Percentiles rank a stretch among this genome's conserved stretches.
These are phyloP conservation scores for Odontophorus gujanensis DNA, from an alignment of 2,113 vertebrate genomes.

Conservation along the genomic window DNA sequence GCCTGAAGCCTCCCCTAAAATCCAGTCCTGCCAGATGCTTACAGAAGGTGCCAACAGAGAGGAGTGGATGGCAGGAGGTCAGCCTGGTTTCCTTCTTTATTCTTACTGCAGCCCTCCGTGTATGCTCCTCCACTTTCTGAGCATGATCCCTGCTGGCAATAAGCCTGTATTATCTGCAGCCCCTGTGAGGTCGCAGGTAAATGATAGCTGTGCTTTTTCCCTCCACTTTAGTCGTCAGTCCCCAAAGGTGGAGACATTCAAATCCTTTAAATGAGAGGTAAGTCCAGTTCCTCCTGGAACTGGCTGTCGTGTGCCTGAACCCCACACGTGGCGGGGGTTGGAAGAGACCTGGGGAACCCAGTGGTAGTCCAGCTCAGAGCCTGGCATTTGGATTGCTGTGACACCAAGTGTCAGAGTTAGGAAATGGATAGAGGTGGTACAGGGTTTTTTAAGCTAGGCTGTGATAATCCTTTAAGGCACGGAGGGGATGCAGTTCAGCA, in stretches of 20 bases:
- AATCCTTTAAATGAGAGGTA: background rate
- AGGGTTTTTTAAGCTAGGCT: accelerated
- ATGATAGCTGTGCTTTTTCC: background rate
- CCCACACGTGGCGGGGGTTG: background rate
- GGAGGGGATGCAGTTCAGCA: background rate
- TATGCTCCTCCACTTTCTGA: background rate
- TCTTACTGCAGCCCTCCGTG: background rate
- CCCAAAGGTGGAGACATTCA: background rate
- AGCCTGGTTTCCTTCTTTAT: background rate
- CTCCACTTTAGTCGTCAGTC: background rate
- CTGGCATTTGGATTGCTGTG: background rate
- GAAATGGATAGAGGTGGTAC: accelerated
- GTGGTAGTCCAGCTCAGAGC: background rate
- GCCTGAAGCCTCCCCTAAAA: background rate
- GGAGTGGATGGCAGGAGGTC: background rate
- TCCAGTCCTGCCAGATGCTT: background rate
- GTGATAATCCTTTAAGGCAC: background rate
- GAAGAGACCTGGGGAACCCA: background rate
- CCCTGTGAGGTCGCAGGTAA: background rate
- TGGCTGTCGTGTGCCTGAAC: background rate
- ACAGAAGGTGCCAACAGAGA: background rate
- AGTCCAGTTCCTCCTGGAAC: background rate
- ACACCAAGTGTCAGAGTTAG: background rate
- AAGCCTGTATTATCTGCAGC: background rate
- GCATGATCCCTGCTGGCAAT: background rate